Conservation (phyloP, 1,140 invertebrate species). For the Zaprionus camerounensis region DNA sequence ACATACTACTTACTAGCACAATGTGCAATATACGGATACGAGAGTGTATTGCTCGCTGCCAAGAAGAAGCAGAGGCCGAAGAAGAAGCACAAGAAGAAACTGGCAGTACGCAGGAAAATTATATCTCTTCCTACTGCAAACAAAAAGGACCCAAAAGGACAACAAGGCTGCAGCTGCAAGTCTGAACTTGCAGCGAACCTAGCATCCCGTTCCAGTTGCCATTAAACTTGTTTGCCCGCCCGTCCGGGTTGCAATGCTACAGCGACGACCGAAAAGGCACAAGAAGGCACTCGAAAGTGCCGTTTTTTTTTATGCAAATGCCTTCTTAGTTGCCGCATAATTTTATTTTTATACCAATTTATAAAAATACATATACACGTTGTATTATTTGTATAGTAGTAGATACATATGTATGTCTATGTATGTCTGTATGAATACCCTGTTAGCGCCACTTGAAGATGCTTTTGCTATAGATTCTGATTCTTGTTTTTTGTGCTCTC, state of each 20-base stretch:
- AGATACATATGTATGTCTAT: neutral
- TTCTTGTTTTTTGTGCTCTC: too few species aligned
- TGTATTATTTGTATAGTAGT: neutral
- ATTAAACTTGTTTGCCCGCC: slow-evolving; percentile 36
- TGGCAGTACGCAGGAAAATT: slow-evolving; percentile 69
- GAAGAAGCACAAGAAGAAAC: slow-evolving; percentile 10
- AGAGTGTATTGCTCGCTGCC: neutral
- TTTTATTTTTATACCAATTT: neutral
- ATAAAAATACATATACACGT: neutral
- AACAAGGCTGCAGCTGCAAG: slow-evolving; percentile 16
- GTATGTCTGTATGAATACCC: neutral
- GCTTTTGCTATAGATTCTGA: too few species aligned
- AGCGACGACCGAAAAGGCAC: neutral
- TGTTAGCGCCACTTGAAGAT: neutral
- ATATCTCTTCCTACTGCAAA: slow-evolving; percentile 68
- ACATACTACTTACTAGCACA: slow-evolving; percentile 5
- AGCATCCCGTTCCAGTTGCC: slow-evolving; percentile 11
- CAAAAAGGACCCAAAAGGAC: slow-evolving; percentile 45
- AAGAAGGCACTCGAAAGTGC: neutral
- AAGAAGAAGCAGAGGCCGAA: slow-evolving; percentile 5
- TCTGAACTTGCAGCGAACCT: slow-evolving; percentile 14
- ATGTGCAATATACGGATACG: neutral
- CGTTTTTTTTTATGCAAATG: slow-evolving; percentile 32
- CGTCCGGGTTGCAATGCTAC: neutral
- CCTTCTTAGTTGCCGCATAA: slow-evolving; percentile 10